These are phyloP conservation scores for Lordiphosa fenestrarum DNA, from an alignment of 2,888 invertebrate species.

Conservation along the genomic window DNA sequence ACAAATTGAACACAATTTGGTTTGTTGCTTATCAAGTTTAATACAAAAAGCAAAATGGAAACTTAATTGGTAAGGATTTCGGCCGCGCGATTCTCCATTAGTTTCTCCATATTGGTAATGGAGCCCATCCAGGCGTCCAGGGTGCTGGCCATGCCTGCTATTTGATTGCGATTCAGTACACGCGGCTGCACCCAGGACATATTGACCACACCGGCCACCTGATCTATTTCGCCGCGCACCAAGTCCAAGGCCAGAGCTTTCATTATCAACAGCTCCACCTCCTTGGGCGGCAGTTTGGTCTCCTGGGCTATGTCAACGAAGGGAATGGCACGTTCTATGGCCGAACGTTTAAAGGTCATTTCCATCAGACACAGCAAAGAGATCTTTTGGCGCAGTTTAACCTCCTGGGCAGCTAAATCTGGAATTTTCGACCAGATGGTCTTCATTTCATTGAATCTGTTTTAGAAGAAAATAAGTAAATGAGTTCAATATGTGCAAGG, in stretches of 20 bases:
- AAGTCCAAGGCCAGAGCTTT: slow-evolving; percentile 97
- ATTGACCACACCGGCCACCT: slow-evolving; percentile 86
- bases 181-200: slow-evolving; percentile 90
- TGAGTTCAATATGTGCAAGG: too few relatives aligned
- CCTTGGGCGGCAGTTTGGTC: slow-evolving; percentile 90
- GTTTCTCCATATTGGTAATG: slow-evolving; percentile 80
- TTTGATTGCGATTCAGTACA: slow-evolving; percentile 83
- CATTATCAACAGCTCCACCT: slow-evolving; percentile 98
- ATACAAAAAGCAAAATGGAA: slow-evolving; percentile 60
- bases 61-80: slow-evolving; percentile 80
- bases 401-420: slow-evolving; percentile 90
- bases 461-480: too few relatives aligned
- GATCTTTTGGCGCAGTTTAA: slow-evolving; percentile 93
- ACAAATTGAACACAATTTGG: slow-evolving; percentile 8
- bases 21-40: slow-evolving; percentile 31
- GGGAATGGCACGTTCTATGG: slow-evolving; percentile 91
- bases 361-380: slow-evolving; percentile 97
- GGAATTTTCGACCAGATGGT: slow-evolving; percentile 87
- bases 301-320: slow-evolving; percentile 95
- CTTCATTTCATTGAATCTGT: slow-evolving; percentile 85
- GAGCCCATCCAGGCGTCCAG: slow-evolving; percentile 80
- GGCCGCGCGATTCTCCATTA: slow-evolving; percentile 80
- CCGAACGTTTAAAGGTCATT: slow-evolving; percentile 97
- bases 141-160: slow-evolving; percentile 79
- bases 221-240: slow-evolving; percentile 96